Base-by-base conservation (phyloP, 2,797 vertebrate species). In the Neoniphon sammara region DNA sequence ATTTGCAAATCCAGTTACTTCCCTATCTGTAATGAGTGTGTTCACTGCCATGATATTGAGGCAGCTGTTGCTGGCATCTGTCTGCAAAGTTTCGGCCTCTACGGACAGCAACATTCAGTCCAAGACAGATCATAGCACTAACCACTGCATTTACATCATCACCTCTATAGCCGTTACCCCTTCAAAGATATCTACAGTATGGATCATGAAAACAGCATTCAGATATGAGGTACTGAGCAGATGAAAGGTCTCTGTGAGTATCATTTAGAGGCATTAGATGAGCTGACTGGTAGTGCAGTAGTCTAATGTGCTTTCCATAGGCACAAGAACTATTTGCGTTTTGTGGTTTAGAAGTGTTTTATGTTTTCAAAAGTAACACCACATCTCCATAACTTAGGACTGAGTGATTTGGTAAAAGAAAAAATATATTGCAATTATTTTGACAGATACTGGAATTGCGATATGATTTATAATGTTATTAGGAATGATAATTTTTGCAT, bases 1-100 rank as follows among this genome's bases (percentile, higher is more conserved):
- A 94, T 94, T 94, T 94, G 92, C 93, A 89, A 91, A 93, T 92
- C 91, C 90, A 93, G 91, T 94, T 93, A 93, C 89, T 77, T 82
- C 75, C 67, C 59, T 73, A 63, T 80, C 82, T 88, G 79, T 91
- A 92, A 92, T 91, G 90, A 90, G 75, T 84, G 80, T 88, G 91
- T 92, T 93, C 78, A 86, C 81, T 75, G 85, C 77, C 81, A 87
- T 91, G 91, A 93, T 92, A 83, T 86, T 80, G 88, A 91, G 87
- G 89, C 91, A 85, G 81, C 73, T 88, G 80, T 74, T 81, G 87
- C 80, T 86, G 83, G 83, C 82, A 86, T 87, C 84, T 90, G 85
- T 91, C 87, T 86, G 63, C 71, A 77, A 71, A 77, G 59, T 74
- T 39, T 67, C 62, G 47, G 70, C 65, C 47, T 73, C 71, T 30